Conservation (phyloP, 2,113 vertebrate genomes). For the Cynopterus brachyotis region DNA sequence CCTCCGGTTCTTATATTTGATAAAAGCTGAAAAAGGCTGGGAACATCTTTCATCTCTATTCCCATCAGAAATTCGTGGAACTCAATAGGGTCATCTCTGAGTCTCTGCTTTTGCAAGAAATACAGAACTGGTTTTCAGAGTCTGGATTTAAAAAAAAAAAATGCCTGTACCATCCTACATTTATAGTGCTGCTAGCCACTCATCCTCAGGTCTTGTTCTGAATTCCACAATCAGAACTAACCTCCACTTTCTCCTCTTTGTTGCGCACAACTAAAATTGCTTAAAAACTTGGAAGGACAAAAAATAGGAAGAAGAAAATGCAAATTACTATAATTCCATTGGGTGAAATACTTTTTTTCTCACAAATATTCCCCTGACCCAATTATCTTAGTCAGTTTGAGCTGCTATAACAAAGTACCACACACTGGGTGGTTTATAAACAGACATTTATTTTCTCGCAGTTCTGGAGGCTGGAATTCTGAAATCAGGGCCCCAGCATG, state of each 20-base stretch:
- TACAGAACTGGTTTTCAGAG: slow-evolving; percentile 32
- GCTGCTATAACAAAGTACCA: background rate
- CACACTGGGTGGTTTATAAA: background rate
- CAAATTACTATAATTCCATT: background rate
- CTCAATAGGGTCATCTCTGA: slow-evolving; percentile 56
- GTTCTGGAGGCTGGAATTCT: background rate
- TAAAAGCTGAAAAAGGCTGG: slow-evolving; percentile 58
- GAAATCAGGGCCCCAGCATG: background rate
- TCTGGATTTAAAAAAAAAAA: slow-evolving; percentile 32
- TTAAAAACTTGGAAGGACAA: background rate
- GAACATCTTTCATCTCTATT: slow-evolving; percentile 70
- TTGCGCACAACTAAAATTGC: background rate
- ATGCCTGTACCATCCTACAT: background rate
- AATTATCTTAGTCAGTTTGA: background rate
- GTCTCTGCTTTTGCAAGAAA: slow-evolving; percentile 34
- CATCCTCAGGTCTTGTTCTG: background rate
- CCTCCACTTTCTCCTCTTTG: background rate
- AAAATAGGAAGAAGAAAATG: background rate
- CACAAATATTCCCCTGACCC: background rate
- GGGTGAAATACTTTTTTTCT: background rate
- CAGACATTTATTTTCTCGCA: background rate
- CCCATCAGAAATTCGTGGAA: slow-evolving; percentile 51
- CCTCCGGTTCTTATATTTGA: slow-evolving; percentile 59
- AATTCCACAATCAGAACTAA: background rate
- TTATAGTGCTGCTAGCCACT: background rate